Evolutionary conservation across 2,797 vertebrate species (phyloP).

Genomic region (Zalophus californianus): DNA sequence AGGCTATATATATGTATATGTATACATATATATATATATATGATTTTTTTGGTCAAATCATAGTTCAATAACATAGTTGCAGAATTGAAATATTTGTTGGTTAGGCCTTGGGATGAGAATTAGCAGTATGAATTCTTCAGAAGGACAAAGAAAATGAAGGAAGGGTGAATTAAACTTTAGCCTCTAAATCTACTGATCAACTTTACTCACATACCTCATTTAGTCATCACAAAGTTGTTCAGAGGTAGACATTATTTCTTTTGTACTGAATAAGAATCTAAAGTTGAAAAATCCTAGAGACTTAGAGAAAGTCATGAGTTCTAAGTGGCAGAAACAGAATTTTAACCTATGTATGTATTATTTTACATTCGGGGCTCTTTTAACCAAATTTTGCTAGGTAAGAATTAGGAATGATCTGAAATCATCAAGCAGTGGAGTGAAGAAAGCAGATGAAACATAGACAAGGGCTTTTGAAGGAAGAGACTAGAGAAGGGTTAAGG

Average conservation of each 20-base stretch:
- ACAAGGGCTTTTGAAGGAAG: not conserved
- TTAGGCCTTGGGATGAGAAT: not conserved
- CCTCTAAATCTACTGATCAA: not conserved
- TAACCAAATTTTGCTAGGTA: not conserved
- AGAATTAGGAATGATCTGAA: not conserved
- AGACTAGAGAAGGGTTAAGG: not conserved
- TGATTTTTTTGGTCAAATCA: not conserved
- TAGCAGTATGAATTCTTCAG: not conserved
- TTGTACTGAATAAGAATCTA: not conserved
- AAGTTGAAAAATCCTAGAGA: not conserved
- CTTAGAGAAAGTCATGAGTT: not conserved
- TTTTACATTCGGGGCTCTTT: conserved; percentile 25
- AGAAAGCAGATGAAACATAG: not conserved
- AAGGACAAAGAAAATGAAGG: not conserved
- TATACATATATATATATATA: too few relatives aligned
- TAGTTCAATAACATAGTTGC: not conserved
- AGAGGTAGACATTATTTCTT: not conserved
- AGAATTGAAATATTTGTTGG: not conserved
- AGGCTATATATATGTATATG: not conserved
- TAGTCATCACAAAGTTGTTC: not conserved
- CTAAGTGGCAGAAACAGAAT: not conserved
- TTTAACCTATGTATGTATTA: not conserved
- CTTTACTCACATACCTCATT: not conserved
- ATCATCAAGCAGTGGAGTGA: not conserved
- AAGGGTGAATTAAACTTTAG: not conserved